Percentiles rank a stretch among this genome's conserved stretches.
Conservation (phyloP, 2,888 invertebrate species). For the Drosophila crucigera region DNA sequence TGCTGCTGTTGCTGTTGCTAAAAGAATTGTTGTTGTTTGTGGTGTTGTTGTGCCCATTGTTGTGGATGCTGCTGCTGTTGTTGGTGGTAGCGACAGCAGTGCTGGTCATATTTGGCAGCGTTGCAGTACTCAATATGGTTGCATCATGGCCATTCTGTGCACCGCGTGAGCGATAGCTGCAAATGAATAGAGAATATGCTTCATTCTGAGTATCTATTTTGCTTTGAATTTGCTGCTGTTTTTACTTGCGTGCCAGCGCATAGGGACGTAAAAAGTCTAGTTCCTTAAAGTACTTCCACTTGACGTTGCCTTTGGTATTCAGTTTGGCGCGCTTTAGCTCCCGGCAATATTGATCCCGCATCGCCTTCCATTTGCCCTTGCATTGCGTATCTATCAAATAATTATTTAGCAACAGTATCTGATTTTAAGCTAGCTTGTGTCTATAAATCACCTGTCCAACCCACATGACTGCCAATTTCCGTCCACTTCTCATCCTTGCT, state of each 20-base stretch:
- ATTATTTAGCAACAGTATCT: background rate
- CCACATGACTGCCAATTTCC: slow-evolving; percentile 77
- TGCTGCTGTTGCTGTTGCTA: slow-evolving; percentile 68
- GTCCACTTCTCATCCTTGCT: slow-evolving; percentile 82
- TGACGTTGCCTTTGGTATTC: slow-evolving; percentile 78
- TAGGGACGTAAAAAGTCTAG: slow-evolving; percentile 83
- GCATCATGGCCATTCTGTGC: slow-evolving; percentile 39
- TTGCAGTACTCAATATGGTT: slow-evolving; percentile 13
- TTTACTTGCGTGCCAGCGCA: slow-evolving; percentile 81
- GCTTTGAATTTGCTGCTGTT: background rate
- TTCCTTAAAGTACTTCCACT: slow-evolving; percentile 83
- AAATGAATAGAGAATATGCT: background rate
- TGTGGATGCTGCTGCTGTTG: slow-evolving; percentile 40
- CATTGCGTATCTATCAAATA: slow-evolving; percentile 75
- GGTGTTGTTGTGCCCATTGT: slow-evolving; percentile 31
- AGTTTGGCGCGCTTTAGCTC: slow-evolving; percentile 82
- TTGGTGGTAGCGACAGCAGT: slow-evolving; percentile 26
- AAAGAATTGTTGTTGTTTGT: slow-evolving; percentile 50
- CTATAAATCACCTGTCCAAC: slow-evolving; percentile 79
- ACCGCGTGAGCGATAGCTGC: slow-evolving; percentile 77
- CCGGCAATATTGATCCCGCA: slow-evolving; percentile 84
- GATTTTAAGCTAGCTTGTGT: background rate
- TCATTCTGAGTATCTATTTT: background rate
- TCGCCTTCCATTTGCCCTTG: slow-evolving; percentile 84
- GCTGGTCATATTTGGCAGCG: slow-evolving; percentile 20